phyloP scores from a whole-genome alignment of 1,140 invertebrate species.

The Dendroctonus valens region DNA sequence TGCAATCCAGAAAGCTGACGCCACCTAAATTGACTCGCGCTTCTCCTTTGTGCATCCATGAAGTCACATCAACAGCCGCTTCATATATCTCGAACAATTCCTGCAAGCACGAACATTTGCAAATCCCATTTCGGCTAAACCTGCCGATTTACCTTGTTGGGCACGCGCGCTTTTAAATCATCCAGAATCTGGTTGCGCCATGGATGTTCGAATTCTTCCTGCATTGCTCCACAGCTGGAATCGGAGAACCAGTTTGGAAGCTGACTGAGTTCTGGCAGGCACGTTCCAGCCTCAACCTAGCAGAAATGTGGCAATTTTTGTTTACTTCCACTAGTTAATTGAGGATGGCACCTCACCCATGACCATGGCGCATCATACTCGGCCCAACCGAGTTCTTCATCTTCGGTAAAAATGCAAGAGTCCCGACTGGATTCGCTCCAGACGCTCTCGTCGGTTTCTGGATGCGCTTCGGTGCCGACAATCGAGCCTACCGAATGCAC shows the following conservation, averaged over 20 bases:
- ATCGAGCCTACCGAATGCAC: conserved; percentile 79
- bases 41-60: conserved; percentile 78
- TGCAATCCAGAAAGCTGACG: conserved; percentile 67
- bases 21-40: conserved; percentile 66
- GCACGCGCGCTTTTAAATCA: conserved; percentile 61
- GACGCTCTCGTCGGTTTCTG: conserved; percentile 74
- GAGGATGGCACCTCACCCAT: conserved; percentile 54
- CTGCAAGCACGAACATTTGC: conserved; percentile 2
- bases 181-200: conserved; percentile 75
- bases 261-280: conserved; percentile 65
- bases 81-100: conserved; percentile 47
- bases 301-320: neutral
- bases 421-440: conserved; percentile 70
- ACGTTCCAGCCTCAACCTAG: conserved; percentile 68
- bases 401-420: conserved; percentile 74
- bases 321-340: too few species aligned
- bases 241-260: conserved; percentile 72
- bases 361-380: conserved; percentile 76
- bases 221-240: conserved; percentile 55
- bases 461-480: conserved; percentile 73
- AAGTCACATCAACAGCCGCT: conserved; percentile 76
- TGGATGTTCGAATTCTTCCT: conserved; percentile 66
- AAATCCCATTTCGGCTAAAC: neutral
- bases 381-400: conserved; percentile 71
- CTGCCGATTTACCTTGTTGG: conserved; percentile 1